Conservation (phyloP, 2,888 invertebrate species). For the Watsonalla cultraria region DNA sequence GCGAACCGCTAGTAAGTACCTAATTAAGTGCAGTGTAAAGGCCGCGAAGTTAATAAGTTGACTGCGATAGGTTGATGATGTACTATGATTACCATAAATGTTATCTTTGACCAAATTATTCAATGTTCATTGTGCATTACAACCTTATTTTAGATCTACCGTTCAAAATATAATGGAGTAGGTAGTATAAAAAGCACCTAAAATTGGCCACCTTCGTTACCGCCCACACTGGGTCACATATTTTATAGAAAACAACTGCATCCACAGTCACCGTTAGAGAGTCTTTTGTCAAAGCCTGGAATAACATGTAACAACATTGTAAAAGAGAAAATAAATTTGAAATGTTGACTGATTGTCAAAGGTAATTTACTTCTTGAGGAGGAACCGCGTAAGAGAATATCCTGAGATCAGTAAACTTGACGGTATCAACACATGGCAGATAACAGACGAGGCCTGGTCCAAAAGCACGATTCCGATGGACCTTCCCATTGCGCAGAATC, state of each 20-base stretch:
- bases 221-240: conserved; percentile 83
- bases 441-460: conserved; percentile 93
- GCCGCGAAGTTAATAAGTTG: too few species aligned
- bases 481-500: conserved; percentile 89
- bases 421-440: conserved; percentile 92
- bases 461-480: conserved; percentile 81
- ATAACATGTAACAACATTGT: neutral
- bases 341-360: neutral
- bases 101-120: too few species aligned
- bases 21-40: too few species aligned
- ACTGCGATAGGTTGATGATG: too few species aligned
- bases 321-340: conserved; percentile 1
- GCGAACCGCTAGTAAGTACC: too few species aligned
- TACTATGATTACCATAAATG: too few species aligned
- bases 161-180: conserved; percentile 13
- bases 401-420: conserved; percentile 91
- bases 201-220: conserved; percentile 68
- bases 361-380: conserved; percentile 87
- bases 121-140: too few species aligned
- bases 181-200: conserved; percentile 34
- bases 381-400: conserved; percentile 95
- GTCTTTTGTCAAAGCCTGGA: conserved; percentile 78
- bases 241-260: conserved; percentile 88
- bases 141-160: too few species aligned
- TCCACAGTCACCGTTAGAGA: conserved; percentile 94